phyloP scores from a whole-genome alignment of 2,113 vertebrate species.

The Henicopernis longicauda region DNA sequence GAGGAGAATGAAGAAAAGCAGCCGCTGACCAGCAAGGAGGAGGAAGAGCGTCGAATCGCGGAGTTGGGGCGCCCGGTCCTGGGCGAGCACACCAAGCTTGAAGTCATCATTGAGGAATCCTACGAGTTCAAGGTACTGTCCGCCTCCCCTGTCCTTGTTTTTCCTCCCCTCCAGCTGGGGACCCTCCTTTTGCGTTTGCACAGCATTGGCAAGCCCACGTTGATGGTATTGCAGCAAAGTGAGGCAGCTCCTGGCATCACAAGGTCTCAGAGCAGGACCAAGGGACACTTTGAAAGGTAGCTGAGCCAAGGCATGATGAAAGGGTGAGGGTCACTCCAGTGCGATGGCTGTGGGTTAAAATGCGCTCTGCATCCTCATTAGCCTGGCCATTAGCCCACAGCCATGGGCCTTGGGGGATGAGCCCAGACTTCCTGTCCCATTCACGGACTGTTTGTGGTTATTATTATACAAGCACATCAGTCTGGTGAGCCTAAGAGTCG shows the following conservation, averaged over 20 bases:
- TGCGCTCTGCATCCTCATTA: not conserved
- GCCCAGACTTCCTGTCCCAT: not conserved
- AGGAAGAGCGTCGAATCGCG: constrained; percentile 87
- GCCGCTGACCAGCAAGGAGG: constrained; percentile 81
- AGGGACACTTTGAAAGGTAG: not conserved
- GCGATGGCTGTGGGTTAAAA: not conserved
- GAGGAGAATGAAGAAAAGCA: constrained; percentile 81
- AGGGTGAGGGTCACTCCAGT: not conserved
- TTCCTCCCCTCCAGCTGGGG: not conserved
- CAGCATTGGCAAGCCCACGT: not conserved
- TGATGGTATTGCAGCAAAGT: not conserved
- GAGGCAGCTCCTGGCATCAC: not conserved
- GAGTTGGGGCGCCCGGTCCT: constrained; percentile 88
- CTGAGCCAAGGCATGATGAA: not conserved
- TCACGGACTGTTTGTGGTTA: not conserved
- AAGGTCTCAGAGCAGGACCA: not conserved
- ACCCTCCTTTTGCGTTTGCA: not conserved
- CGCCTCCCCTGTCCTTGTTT: not conserved
- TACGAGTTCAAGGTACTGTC: constrained; percentile 93
- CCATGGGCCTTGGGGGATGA: not conserved
- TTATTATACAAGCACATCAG: not conserved
- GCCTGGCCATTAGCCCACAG: not conserved
- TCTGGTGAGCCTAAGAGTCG: not conserved
- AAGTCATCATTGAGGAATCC: constrained; percentile 94
- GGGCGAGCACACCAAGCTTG: constrained; percentile 86